Evolutionary conservation across 2,797 vertebrate species (phyloP).

Genomic region (Ctenopoma kingsleyae): DNA sequence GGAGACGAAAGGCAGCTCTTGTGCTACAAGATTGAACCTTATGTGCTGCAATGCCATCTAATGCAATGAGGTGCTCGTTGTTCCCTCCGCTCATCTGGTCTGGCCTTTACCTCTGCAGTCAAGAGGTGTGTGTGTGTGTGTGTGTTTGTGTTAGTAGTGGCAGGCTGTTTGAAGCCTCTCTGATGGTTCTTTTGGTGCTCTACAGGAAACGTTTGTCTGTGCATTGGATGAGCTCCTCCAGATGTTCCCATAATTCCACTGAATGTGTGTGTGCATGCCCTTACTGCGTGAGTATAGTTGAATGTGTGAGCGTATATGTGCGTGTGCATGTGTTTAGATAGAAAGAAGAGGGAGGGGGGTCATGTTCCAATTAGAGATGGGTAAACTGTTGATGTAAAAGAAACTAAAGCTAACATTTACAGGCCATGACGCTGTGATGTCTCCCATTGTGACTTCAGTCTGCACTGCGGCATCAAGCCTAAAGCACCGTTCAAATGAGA

Average conservation of each 20-base stretch:
- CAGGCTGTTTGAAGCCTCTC: slow-evolving; percentile 75
- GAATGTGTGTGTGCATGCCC: slow-evolving; percentile 48
- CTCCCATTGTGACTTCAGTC: slow-evolving; percentile 74
- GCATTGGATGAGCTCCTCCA: slow-evolving; percentile 81
- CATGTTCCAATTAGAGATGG: slow-evolving; percentile 82
- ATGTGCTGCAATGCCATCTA: slow-evolving; percentile 62
- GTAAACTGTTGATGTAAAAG: slow-evolving; percentile 85
- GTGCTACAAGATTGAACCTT: slow-evolving; percentile 74
- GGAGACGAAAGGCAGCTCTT: slow-evolving; percentile 69
- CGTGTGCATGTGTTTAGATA: slow-evolving; percentile 73
- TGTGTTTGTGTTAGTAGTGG: slow-evolving; percentile 67
- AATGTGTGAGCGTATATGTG: slow-evolving; percentile 28
- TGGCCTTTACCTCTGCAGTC: slow-evolving; percentile 63
- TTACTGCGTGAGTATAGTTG: slow-evolving; percentile 23
- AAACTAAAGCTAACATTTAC: slow-evolving; percentile 84
- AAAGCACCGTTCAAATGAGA: slow-evolving; percentile 57
- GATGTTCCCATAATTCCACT: slow-evolving; percentile 74
- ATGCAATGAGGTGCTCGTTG: slow-evolving; percentile 73
- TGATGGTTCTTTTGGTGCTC: slow-evolving; percentile 75
- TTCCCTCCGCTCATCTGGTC: slow-evolving; percentile 66
- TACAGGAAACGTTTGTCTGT: slow-evolving; percentile 80
- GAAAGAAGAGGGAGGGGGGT: slow-evolving; percentile 52
- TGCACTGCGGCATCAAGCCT: slow-evolving; percentile 53
- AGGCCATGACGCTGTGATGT: slow-evolving; percentile 76
- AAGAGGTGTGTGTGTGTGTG: slow-evolving; percentile 52